These are phyloP conservation scores for Bagarius yarrelli DNA, from an alignment of 2,113 vertebrate species.

Conservation along the genomic window DNA sequence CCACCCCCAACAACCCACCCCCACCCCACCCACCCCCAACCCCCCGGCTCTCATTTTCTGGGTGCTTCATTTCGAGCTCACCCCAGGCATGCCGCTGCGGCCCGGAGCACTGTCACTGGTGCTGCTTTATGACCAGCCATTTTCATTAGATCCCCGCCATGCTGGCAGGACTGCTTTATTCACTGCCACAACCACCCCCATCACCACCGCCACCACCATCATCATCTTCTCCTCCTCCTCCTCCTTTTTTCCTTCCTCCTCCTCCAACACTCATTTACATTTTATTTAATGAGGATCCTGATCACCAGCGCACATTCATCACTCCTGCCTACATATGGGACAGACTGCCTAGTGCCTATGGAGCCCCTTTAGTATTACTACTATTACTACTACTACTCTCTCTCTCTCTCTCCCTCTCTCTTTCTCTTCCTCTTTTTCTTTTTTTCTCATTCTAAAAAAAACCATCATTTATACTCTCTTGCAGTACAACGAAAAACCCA, in stretches of 20 bases:
- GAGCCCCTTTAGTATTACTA: slow-evolving; percentile 18
- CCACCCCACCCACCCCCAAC: background rate
- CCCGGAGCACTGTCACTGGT: slow-evolving; percentile 53
- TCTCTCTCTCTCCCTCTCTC: background rate
- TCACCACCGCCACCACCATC: background rate
- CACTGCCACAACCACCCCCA: slow-evolving; percentile 22
- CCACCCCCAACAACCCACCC: slow-evolving; percentile 2
- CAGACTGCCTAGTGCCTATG: slow-evolving; percentile 39
- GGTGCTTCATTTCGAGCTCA: slow-evolving; percentile 58
- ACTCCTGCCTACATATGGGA: slow-evolving; percentile 53
- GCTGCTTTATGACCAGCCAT: slow-evolving; percentile 57
- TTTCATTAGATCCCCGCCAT: slow-evolving; percentile 56
- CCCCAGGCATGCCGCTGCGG: slow-evolving; percentile 46
- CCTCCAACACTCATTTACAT: slow-evolving; percentile 57
- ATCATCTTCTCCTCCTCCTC: background rate
- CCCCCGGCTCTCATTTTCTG: slow-evolving; percentile 51
- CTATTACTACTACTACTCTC: slow-evolving; percentile 24
- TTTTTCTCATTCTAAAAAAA: background rate
- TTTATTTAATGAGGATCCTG: slow-evolving; percentile 63
- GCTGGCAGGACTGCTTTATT: slow-evolving; percentile 54
- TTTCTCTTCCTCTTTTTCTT: background rate
- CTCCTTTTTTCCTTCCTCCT: background rate
- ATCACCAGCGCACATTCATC: slow-evolving; percentile 61
- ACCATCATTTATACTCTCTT: slow-evolving; percentile 33
- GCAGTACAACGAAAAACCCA: slow-evolving; percentile 24